Evolutionary conservation across 2,888 invertebrate genomes (phyloP).

Genomic region (Candidula unifasciata): DNA sequence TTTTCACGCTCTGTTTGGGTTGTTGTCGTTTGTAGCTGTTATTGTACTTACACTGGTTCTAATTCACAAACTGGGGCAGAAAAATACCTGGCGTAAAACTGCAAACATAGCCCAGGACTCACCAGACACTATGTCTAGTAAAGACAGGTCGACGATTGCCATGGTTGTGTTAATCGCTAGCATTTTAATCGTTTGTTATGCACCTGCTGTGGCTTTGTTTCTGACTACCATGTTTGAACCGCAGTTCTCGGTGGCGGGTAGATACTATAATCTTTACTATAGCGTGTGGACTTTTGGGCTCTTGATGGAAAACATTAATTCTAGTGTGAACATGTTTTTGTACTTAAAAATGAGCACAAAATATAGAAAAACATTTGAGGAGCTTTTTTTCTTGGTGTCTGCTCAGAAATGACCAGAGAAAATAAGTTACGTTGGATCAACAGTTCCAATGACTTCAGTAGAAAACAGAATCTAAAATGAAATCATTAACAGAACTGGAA

Average conservation of each 20-base stretch:
- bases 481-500: too few relatives aligned
- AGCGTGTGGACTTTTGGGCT: not conserved
- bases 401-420: too few relatives aligned
- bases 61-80: not conserved
- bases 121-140: not conserved
- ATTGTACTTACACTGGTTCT: not conserved
- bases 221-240: not conserved
- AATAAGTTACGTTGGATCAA: too few relatives aligned
- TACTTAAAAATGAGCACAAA: constrained; percentile 14
- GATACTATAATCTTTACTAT: not conserved
- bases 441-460: too few relatives aligned
- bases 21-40: not conserved
- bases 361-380: not conserved
- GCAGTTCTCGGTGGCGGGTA: not conserved
- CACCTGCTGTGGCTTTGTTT: not conserved
- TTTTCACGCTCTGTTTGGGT: not conserved
- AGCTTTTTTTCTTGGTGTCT: too few relatives aligned
- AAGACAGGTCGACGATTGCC: not conserved
- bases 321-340: constrained; percentile 10
- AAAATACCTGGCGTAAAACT: not conserved
- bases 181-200: not conserved
- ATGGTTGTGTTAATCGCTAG: constrained; percentile 9
- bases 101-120: not conserved
- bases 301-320: not conserved
- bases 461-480: too few relatives aligned